Evolutionary conservation across 2,797 vertebrate genomes (phyloP).

Genomic region (Todus mexicanus): DNA sequence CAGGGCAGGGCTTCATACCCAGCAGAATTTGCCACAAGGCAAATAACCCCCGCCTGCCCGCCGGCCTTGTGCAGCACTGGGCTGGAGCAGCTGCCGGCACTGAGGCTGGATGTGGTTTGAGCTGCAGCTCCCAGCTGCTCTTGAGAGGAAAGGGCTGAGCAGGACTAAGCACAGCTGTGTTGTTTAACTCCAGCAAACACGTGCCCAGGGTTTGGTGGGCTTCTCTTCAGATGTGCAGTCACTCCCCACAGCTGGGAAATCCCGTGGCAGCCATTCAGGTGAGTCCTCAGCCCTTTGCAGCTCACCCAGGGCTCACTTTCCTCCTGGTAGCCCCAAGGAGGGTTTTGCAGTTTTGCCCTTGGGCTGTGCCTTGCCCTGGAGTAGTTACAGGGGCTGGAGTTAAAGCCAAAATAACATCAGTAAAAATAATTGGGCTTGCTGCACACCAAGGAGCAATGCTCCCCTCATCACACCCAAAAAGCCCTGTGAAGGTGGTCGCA

Average conservation of each 20-base stretch:
- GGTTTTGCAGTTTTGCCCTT: not conserved
- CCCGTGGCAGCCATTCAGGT: not conserved
- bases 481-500: not conserved
- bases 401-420: not conserved
- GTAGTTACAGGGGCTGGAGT: not conserved
- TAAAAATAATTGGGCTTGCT: not conserved
- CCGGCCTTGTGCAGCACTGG: accelerated
- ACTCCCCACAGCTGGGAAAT: not conserved
- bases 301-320: not conserved
- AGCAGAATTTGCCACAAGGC: not conserved
- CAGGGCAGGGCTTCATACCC: not conserved
- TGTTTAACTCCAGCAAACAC: accelerated
- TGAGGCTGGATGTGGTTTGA: not conserved
- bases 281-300: not conserved
- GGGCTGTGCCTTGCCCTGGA: not conserved
- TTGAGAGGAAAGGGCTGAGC: not conserved
- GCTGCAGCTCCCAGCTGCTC: not conserved
- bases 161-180: no score
- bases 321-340: not conserved
- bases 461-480: not conserved
- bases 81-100: not conserved
- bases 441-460: not conserved
- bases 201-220: not conserved
- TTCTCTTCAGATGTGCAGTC: not conserved
- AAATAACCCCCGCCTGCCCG: no score